Evolutionary conservation across 2,888 invertebrate species (phyloP), one percentile per base, ranked within the genome.

Genomic region (Cantharis rufa): DNA sequence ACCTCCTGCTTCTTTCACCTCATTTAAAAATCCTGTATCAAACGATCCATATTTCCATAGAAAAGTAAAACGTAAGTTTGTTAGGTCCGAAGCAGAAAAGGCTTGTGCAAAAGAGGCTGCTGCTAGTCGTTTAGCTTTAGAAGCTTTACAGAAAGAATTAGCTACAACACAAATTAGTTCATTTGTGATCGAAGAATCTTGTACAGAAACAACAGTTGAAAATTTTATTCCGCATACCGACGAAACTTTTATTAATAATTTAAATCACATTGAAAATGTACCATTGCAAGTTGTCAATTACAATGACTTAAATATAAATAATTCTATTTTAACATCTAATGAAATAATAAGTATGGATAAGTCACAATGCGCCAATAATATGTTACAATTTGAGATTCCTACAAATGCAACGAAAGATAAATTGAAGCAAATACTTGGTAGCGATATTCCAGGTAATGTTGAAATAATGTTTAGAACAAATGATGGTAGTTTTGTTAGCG

Each of bases 401-500:
- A 9, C 76, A 16, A 76, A 73, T 74, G n/a, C 66, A 2, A 63
- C 28, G 4, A 79, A 70, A 21, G 85, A 86, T 76, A 87, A 86
- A 81, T 84, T 87, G 64, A 86, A 86, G 75, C 83, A 85, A 66
- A 84, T 87, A 70, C 81, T 88, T 72, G 85, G 85, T 3, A 82
- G 87, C n/a, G 87, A 89, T 18, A 83, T 88, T 61, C 87, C 87
- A 10, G 84, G 88, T 1, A 88, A 89, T 80, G 88, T 89, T 24
- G 89, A 92, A 18, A 92, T 92, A 81, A 90, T 92, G 80, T 91
- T 92, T 80, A 92, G 92, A 85, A 92, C 92, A 1, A 91, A 91
- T 21, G 92, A 92, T 80, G 92, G 92, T 0, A 91, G 91, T 28
- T 92, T 91, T 82, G 91, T 92, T 1, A 91, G 91, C 77, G 90